These are phyloP conservation scores for Xestoiulus laeticollis DNA, from an alignment of 2,888 invertebrate genomes.

Conservation along the genomic window DNA sequence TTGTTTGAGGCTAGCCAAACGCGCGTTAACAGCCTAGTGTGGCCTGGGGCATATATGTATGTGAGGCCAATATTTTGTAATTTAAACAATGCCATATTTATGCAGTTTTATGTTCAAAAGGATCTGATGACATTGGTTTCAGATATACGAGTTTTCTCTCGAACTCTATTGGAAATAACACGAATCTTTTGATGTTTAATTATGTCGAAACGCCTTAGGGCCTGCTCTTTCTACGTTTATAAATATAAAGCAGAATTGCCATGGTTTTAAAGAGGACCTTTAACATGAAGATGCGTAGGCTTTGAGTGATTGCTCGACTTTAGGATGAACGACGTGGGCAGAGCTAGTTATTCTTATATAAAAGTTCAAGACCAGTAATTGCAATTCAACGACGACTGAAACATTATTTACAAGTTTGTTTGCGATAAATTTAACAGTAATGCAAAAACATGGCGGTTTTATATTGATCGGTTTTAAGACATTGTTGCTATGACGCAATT, in stretches of 20 bases:
- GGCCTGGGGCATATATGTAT: no score
- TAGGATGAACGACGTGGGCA: not conserved
- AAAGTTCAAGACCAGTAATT: not conserved
- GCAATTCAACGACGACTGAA: not conserved
- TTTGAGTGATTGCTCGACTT: not conserved
- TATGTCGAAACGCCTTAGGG: not conserved
- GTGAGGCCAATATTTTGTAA: no score
- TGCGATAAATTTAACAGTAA: not conserved
- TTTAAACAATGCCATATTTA: no score
- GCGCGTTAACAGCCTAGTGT: no score
- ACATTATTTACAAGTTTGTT: constrained; percentile 33
- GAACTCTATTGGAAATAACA: not conserved
- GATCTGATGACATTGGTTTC: no score
- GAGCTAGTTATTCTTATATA: not conserved
- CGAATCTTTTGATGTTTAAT: not conserved
- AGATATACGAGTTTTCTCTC: no score
- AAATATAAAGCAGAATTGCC: not conserved
- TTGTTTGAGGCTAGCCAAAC: no score
- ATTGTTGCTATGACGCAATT: constrained; percentile 20
- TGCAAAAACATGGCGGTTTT: not conserved
- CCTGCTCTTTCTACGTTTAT: not conserved
- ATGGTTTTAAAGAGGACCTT: not conserved
- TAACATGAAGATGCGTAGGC: not conserved
- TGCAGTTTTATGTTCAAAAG: no score
- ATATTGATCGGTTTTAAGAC: not conserved